These are phyloP conservation scores for Steinernema hermaphroditum DNA, from an alignment of 2,888 invertebrate species.

Conservation along the genomic window DNA sequence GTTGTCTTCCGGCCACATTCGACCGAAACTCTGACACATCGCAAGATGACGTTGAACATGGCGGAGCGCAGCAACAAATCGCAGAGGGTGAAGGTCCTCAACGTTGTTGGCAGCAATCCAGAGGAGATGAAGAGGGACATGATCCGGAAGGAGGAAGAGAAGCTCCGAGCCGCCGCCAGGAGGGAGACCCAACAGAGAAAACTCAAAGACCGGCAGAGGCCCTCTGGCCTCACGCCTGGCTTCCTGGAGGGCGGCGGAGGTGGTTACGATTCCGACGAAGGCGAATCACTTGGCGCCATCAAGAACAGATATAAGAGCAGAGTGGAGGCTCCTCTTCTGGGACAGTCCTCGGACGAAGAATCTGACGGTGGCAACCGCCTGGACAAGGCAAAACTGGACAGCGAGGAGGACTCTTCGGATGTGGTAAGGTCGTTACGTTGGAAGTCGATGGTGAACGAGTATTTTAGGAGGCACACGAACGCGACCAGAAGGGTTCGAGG, in stretches of 20 bases:
- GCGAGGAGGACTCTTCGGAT: slow-evolving; percentile 30
- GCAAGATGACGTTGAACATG: slow-evolving; percentile 95
- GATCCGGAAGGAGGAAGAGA: slow-evolving; percentile 89
- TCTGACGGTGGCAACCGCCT: slow-evolving; percentile 20
- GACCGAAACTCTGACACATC: slow-evolving; percentile 96
- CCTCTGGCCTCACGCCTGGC: slow-evolving; percentile 68
- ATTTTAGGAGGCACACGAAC: slow-evolving; percentile 3
- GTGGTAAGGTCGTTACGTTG: not conserved
- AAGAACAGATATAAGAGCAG: slow-evolving; percentile 39
- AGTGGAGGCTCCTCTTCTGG: not conserved
- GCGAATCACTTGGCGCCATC: slow-evolving; percentile 42
- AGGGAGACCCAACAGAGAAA: slow-evolving; percentile 74
- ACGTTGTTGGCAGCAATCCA: slow-evolving; percentile 89
- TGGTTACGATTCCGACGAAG: slow-evolving; percentile 44
- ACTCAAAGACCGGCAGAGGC: slow-evolving; percentile 70
- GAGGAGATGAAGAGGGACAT: slow-evolving; percentile 75
- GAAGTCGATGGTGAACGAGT: not conserved
- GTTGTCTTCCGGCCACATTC: slow-evolving; percentile 96
- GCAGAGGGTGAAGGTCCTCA: slow-evolving; percentile 90
- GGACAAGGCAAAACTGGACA: slow-evolving; percentile 33
- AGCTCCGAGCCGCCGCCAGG: slow-evolving; percentile 83
- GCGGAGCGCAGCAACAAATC: slow-evolving; percentile 92
- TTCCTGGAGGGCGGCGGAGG: slow-evolving; percentile 52
- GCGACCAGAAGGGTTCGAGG: not conserved
- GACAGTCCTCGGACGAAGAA: slow-evolving; percentile 13